Evolutionary conservation across 2,888 invertebrate genomes (phyloP).

Genomic region (Spatulosminthurus flaviceps): DNA sequence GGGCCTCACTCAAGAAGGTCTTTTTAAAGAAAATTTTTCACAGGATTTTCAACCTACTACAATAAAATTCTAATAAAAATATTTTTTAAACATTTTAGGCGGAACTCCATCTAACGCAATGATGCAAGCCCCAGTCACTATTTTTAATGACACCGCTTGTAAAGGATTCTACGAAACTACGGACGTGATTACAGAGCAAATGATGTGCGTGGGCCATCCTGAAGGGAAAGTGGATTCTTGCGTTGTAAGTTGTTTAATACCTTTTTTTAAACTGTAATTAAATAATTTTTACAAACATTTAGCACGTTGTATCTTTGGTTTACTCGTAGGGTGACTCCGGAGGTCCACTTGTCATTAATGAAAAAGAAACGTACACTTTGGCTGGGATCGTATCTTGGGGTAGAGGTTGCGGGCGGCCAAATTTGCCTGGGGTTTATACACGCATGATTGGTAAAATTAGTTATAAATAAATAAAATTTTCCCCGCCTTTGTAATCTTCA

Average conservation of each 20-base stretch:
- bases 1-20: conserved; percentile 59
- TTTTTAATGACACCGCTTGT: conserved; percentile 57
- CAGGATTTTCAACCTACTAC: background rate
- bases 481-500: background rate
- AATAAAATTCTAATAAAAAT: conserved; percentile 16
- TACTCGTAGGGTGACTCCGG: conserved; percentile 67
- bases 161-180: conserved; percentile 54
- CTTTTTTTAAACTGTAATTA: background rate
- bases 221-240: conserved; percentile 59
- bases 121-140: conserved; percentile 57
- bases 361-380: conserved; percentile 65
- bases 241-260: conserved; percentile 49
- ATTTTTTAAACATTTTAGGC: conserved; percentile 43
- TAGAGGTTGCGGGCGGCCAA: conserved; percentile 58
- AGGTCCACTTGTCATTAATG: conserved; percentile 66
- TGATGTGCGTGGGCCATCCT: conserved; percentile 61
- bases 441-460: conserved; percentile 52
- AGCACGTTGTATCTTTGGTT: background rate
- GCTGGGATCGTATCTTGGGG: conserved; percentile 68
- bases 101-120: conserved; percentile 57
- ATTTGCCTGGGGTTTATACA: conserved; percentile 61
- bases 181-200: conserved; percentile 54
- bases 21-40: background rate
- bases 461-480: conserved; percentile 33
- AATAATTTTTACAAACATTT: conserved; percentile 3